phyloP scores from a whole-genome alignment of 2,888 invertebrate genomes.

The Heliconius cydno region DNA sequence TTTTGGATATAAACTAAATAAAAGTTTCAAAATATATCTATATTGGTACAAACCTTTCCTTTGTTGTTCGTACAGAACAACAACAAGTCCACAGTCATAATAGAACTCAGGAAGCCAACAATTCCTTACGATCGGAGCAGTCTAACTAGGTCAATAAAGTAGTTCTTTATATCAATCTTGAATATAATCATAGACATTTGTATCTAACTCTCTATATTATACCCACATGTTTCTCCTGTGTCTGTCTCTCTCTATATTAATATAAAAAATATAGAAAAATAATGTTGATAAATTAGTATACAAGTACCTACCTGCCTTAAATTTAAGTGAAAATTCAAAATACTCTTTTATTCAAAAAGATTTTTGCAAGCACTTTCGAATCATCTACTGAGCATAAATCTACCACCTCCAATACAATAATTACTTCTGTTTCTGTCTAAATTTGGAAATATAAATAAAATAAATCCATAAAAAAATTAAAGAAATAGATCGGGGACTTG shows the following conservation, averaged over 20 bases:
- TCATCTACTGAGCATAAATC: neutral
- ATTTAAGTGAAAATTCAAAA: neutral
- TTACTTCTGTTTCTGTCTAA: no score
- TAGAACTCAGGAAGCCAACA: constrained; percentile 15
- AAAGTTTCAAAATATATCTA: no score
- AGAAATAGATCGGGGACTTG: no score
- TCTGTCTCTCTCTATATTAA: neutral
- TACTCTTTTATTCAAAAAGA: neutral
- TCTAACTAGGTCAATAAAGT: constrained; percentile 28
- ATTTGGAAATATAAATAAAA: no score
- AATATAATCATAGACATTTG: neutral
- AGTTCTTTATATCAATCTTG: constrained; percentile 20
- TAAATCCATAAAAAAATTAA: no score
- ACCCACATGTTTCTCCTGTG: neutral
- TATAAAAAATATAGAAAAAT: neutral
- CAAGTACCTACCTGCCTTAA: neutral
- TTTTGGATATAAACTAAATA: no score
- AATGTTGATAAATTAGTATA: neutral
- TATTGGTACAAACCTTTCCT: neutral
- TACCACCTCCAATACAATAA: no score
- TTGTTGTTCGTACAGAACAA: neutral
- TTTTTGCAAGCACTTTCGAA: neutral
- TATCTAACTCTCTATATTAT: no score
- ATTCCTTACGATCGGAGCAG: constrained; percentile 22
- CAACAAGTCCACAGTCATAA: constrained; percentile 23